Base-by-base conservation (phyloP, 2,888 invertebrate species). In the Elgonia sp. region DNA sequence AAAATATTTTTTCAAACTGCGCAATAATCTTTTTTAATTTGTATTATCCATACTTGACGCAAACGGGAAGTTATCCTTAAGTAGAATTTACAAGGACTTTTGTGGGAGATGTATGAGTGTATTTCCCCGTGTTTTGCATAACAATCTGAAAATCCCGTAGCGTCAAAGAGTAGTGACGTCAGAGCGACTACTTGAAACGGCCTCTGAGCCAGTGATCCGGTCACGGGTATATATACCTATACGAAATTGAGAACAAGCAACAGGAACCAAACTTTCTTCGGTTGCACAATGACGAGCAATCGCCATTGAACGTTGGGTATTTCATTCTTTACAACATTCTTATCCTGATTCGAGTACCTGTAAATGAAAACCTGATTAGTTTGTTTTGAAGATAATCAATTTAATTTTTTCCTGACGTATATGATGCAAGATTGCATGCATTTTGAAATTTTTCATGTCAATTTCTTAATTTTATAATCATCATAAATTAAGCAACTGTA, bases 191-290 rank as follows among this genome's bases (percentile, higher is more conserved):
- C 83, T 83, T 14, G 67, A 82, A 46, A 16, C 39, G 46, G 18
- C 55, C 18, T 29, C 39, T 10, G 21, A 67, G 76, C 29, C 75
- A 37, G 16, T 60, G 69, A 83, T 85, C 75, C 84, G 84, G 80
- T 84, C 83, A 84, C 75, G 88, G 84, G 50, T 79, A 70, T 29
- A 29, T 29, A 29, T 29, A 29, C 29, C n/a, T n/a, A n/a, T n/a
- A n/a, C n/a, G n/a, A 84, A 85, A 88, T 85, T 79, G 88, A 79
- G 88, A 85, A 88, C 88, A 53, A 79, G 73, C 82, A 83, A 88
- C 85, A 88, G 88, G 81, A 88, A 88, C 84, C 79, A 46, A 83
- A 88, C 88, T 88, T 88, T 88, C 88, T 88, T 88, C 85, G 50
- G 75, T 88, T 88, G 88, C 86, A 86, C 88, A 88, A 88, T 76